phyloP scores from a whole-genome alignment of 2,888 invertebrate species.

The Malacosoma neustria region DNA sequence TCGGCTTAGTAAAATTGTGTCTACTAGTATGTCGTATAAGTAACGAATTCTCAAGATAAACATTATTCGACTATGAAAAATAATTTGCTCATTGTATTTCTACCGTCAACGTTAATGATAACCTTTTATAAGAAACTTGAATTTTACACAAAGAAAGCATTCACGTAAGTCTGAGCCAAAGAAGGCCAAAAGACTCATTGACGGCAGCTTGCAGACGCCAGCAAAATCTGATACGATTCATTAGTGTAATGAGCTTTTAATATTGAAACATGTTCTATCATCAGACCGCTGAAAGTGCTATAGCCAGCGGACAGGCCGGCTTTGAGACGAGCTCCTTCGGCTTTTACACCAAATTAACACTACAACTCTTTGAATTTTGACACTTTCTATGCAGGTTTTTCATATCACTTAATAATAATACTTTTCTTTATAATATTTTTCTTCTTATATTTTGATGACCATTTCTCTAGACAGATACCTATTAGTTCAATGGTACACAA shows the following conservation, averaged over 20 bases:
- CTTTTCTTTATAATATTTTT: too few species aligned
- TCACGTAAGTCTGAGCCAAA: conserved; percentile 38
- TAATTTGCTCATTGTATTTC: too few species aligned
- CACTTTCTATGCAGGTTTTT: conserved; percentile 27
- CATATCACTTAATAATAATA: too few species aligned
- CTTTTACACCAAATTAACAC: conserved; percentile 14
- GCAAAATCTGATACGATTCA: conserved; percentile 74
- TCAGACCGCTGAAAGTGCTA: conserved; percentile 58
- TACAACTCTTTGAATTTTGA: conserved; percentile 28
- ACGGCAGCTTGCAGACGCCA: conserved; percentile 40
- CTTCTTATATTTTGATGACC: too few species aligned
- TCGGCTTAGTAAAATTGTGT: too few species aligned
- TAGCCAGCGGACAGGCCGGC: conserved; percentile 32
- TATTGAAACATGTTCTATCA: conserved; percentile 64
- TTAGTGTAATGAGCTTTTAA: conserved; percentile 73
- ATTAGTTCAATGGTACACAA: too few species aligned
- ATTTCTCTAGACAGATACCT: too few species aligned
- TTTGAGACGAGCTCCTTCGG: conserved; percentile 21
- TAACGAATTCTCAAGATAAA: too few species aligned
- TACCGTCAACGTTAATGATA: too few species aligned
- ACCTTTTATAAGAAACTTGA: too few species aligned
- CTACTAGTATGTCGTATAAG: too few species aligned
- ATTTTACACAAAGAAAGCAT: conserved; percentile 15
- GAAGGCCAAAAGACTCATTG: conserved; percentile 52
- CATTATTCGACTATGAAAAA: too few species aligned